A percentile compares a stretch with the other conserved stretches of the same genome.
phyloP scores from a whole-genome alignment of 2,113 vertebrate species.

The Cyrtonyx montezumae region DNA sequence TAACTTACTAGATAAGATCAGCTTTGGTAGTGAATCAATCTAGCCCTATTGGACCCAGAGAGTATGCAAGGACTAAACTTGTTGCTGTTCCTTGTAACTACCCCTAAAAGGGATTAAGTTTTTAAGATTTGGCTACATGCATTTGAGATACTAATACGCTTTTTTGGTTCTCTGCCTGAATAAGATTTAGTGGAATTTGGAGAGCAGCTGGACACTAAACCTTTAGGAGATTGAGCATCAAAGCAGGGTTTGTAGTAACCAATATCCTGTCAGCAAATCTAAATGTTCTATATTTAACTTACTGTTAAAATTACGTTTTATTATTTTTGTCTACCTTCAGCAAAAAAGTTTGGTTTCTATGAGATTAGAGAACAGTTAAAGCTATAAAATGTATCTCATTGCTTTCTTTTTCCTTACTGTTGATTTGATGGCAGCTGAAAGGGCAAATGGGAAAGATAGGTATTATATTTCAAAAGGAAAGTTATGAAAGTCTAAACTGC shows the following conservation, averaged over 20 bases:
- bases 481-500: constrained; percentile 71
- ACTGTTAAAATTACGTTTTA: constrained; percentile 23
- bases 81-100: background rate
- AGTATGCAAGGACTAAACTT: background rate
- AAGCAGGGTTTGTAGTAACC: constrained; percentile 1
- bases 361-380: background rate
- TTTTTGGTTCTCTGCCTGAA: constrained; percentile 12
- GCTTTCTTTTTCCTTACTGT: background rate
- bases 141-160: constrained; percentile 20
- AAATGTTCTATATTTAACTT: constrained; percentile 32
- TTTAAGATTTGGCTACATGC: constrained; percentile 1
- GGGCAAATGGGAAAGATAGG: constrained; percentile 11
- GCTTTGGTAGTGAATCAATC: background rate
- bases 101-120: constrained; percentile 10
- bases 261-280: constrained; percentile 26
- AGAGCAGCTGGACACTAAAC: background rate
- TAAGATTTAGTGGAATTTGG: constrained; percentile 27
- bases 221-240: background rate
- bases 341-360: background rate
- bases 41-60: background rate
- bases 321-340: constrained; percentile 25
- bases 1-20: background rate
- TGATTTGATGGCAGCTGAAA: constrained; percentile 35
- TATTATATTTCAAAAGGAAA: constrained; percentile 38
- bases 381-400: background rate